phyloP scores from a whole-genome alignment of 2,113 vertebrate genomes.

The Bungarus multicinctus region DNA sequence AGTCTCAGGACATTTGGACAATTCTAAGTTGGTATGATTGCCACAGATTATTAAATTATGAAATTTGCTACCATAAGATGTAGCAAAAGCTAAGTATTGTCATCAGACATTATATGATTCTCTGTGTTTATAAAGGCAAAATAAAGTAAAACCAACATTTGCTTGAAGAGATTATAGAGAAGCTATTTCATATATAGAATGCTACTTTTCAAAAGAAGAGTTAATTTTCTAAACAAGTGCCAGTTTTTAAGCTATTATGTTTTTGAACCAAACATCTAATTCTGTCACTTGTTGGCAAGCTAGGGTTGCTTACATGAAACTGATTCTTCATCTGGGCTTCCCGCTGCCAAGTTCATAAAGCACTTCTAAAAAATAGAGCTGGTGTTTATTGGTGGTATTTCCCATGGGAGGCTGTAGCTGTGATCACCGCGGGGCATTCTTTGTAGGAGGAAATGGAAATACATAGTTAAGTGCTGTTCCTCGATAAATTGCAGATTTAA shows the following conservation, averaged over 20 bases:
- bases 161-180: slow-evolving; percentile 23
- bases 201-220: slow-evolving; percentile 43
- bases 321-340: accelerated
- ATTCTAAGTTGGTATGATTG: neutral
- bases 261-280: neutral
- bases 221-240: slow-evolving; percentile 47
- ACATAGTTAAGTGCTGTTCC: neutral
- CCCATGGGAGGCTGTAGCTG: neutral
- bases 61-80: neutral
- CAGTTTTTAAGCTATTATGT: slow-evolving; percentile 20
- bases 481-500: neutral
- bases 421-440: neutral
- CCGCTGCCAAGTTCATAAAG: neutral
- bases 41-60: neutral
- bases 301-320: neutral
- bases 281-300: neutral
- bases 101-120: neutral
- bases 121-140: neutral
- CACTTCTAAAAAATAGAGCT: neutral
- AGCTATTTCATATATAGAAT: slow-evolving; percentile 44
- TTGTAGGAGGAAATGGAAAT: neutral
- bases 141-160: neutral
- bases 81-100: neutral
- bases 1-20: neutral
- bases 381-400: neutral